These are phyloP conservation scores for Amphiura filiformis DNA, from an alignment of 35 echinoderm and acorn worm species.

Conservation along the genomic window DNA sequence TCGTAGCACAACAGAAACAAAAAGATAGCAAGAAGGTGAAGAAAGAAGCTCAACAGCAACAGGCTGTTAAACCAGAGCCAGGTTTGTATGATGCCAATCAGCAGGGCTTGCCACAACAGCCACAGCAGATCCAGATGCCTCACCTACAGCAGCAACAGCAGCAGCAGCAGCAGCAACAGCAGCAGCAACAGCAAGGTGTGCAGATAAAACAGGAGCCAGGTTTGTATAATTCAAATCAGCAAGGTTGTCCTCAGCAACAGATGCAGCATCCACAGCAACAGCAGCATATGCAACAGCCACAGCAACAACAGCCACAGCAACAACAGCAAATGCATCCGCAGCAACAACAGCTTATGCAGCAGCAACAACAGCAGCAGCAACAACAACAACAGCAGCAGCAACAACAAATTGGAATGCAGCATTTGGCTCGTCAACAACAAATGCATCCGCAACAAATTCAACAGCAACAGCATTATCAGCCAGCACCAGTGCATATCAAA, in stretches of 20 bases:
- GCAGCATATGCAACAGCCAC: neutral
- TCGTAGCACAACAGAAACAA: slow-evolving; percentile 6
- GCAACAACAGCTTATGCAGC: slow-evolving; percentile 20
- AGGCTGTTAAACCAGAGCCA: slow-evolving; percentile 30
- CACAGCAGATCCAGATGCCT: neutral
- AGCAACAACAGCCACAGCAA: slow-evolving; percentile 16
- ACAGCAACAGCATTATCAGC: slow-evolving; percentile 33
- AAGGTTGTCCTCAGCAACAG: slow-evolving; percentile 6
- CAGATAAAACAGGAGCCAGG: slow-evolving; percentile 35
- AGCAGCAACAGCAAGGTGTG: slow-evolving; percentile 39
- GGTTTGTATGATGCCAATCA: slow-evolving; percentile 13
- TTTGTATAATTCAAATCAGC: slow-evolving; percentile 5
- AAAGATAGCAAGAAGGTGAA: neutral
- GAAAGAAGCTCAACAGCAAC: slow-evolving; percentile 3
- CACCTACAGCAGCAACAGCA: slow-evolving; percentile 16
- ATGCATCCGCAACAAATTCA: slow-evolving; percentile 20
- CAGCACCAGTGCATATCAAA: slow-evolving; percentile 25
- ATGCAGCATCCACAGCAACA: slow-evolving; percentile 29
- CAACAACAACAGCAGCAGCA: slow-evolving; percentile 27
- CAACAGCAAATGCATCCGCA: slow-evolving; percentile 1
- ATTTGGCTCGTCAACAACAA: slow-evolving; percentile 51
- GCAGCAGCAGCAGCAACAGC: slow-evolving; percentile 30
- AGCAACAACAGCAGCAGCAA: slow-evolving; percentile 6
- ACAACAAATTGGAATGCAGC: slow-evolving; percentile 27
- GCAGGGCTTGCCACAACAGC: neutral